Percentiles rank a stretch among this genome's conserved stretches.
Conservation (phyloP, 2,888 invertebrate genomes). For the Nomada ruficornis region DNA sequence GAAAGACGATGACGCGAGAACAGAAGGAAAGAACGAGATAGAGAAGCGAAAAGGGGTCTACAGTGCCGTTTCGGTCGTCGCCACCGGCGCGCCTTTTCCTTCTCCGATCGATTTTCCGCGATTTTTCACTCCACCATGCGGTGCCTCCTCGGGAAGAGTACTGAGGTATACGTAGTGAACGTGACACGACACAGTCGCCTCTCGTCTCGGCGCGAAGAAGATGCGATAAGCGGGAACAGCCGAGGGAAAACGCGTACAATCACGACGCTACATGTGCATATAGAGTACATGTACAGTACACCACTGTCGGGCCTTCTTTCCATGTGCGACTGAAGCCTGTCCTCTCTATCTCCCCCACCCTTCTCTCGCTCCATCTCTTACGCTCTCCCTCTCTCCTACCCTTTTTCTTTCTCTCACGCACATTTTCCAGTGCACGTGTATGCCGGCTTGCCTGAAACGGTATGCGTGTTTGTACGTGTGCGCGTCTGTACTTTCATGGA, state of each 20-base stretch:
- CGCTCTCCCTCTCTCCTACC: conserved; percentile 20
- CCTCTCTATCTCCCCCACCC: neutral
- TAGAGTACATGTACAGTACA: neutral
- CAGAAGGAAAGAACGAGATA: neutral
- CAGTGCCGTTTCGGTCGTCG: conserved; percentile 69
- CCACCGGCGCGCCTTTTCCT: conserved; percentile 66
- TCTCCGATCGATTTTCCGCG: conserved; percentile 72
- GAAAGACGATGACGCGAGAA: neutral
- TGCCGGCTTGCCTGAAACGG: conserved; percentile 24
- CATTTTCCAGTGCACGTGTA: conserved; percentile 48
- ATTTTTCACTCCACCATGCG: conserved; percentile 68
- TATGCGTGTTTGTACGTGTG: neutral
- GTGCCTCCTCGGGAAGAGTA: conserved; percentile 56
- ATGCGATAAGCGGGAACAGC: conserved; percentile 40
- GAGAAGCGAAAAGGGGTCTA: conserved; percentile 30
- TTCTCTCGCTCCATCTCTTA: neutral
- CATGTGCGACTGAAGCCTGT: neutral
- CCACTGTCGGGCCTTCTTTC: conserved; percentile 3
- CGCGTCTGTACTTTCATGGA: neutral
- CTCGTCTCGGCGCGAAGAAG: conserved; percentile 43
- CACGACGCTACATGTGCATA: conserved; percentile 1
- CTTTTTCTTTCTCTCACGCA: conserved; percentile 40
- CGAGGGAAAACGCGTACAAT: conserved; percentile 41
- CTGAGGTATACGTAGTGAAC: conserved; percentile 46
- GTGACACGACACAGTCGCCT: conserved; percentile 55